Percentiles rank a stretch among this genome's conserved stretches.
Conservation (phyloP, 2,797 vertebrate genomes). For the Gadopsis marmoratus region DNA sequence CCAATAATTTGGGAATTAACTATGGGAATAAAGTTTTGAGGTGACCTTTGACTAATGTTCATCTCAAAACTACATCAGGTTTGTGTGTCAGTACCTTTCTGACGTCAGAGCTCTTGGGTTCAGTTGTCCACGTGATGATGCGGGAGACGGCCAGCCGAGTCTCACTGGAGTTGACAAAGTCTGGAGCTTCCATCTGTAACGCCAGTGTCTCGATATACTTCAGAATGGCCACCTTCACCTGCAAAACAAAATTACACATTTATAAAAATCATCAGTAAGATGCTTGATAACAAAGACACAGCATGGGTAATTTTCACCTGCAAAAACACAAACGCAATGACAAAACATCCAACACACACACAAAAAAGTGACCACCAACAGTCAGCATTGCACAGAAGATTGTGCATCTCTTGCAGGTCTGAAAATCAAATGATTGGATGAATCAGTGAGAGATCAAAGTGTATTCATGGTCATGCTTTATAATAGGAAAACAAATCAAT, state of each 20-base stretch:
- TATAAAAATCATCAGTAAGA: constrained; percentile 28
- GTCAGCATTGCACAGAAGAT: constrained; percentile 46
- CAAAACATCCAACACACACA: constrained; percentile 31
- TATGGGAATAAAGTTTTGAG: not conserved
- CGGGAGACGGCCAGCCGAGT: constrained; percentile 96
- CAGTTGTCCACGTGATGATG: constrained; percentile 98
- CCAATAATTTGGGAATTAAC: not conserved
- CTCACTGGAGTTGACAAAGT: constrained; percentile 98
- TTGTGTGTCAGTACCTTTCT: constrained; percentile 87
- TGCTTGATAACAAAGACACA: not conserved
- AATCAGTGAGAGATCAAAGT: constrained; percentile 46
- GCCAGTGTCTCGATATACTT: constrained; percentile 97
- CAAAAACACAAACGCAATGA: constrained; percentile 43
- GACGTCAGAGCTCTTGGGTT: constrained; percentile 98
- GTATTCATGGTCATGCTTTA: constrained; percentile 54
- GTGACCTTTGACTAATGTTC: not conserved
- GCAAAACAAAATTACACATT: constrained; percentile 48
- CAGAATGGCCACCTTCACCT: constrained; percentile 98
- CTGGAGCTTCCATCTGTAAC: constrained; percentile 95
- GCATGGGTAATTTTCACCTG: constrained; percentile 52
- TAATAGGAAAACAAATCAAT: constrained; percentile 15
- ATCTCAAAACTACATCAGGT: not conserved
- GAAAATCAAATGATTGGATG: constrained; percentile 61
- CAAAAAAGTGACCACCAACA: constrained; percentile 29
- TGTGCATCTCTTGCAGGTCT: constrained; percentile 57